A percentile compares a stretch with the other conserved stretches of the same genome.
phyloP scores from a whole-genome alignment of 1,140 invertebrate genomes.

The Lucilia sericata region DNA sequence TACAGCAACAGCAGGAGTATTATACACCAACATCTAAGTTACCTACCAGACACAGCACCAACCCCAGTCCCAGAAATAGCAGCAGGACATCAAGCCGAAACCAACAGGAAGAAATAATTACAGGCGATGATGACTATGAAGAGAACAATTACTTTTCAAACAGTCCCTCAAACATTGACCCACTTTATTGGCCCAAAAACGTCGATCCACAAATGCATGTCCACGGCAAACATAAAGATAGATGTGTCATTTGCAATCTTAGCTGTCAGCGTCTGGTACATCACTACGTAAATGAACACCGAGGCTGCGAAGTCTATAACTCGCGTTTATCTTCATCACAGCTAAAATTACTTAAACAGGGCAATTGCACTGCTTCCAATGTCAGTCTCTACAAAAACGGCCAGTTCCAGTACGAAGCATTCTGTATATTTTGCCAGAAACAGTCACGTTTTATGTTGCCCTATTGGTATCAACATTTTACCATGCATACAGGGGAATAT shows the following conservation, averaged over 20 bases:
- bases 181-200: conserved; percentile 36
- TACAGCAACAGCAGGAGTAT: neutral
- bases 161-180: neutral
- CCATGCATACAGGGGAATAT: conserved; percentile 50
- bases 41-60: neutral
- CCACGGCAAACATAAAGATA: conserved; percentile 25
- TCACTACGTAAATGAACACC: conserved; percentile 50
- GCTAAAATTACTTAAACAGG: conserved; percentile 3
- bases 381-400: conserved; percentile 33
- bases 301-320: conserved; percentile 35
- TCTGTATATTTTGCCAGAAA: conserved; percentile 48
- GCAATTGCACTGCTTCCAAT: neutral
- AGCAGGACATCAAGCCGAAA: neutral
- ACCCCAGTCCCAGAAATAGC: neutral
- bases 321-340: conserved; percentile 25
- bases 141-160: neutral
- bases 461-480: conserved; percentile 49
- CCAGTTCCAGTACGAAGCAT: conserved; percentile 44
- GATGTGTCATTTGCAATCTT: conserved; percentile 45
- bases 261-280: conserved; percentile 32
- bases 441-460: conserved; percentile 40
- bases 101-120: conserved; percentile 21
- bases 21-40: neutral
- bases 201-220: conserved; percentile 14
- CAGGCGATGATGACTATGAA: conserved; percentile 13